These are phyloP conservation scores for Pygocentrus nattereri DNA, from an alignment of 2,797 vertebrate species.

Conservation along the genomic window DNA sequence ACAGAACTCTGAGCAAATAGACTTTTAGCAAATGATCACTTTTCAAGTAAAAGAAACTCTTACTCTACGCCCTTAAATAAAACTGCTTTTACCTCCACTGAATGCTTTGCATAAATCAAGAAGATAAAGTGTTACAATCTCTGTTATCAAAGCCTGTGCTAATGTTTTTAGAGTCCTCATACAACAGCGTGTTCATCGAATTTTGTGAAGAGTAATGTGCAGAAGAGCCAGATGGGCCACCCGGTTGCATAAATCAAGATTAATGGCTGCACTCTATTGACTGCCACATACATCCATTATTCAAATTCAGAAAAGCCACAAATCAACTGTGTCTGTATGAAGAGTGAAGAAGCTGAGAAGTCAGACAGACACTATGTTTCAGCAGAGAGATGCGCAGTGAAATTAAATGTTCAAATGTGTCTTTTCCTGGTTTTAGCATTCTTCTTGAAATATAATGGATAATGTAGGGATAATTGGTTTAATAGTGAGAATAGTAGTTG, in stretches of 20 bases:
- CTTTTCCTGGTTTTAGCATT: too few species aligned
- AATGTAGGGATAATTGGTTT: too few species aligned
- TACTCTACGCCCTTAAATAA: slow-evolving; percentile 47
- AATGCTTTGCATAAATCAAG: slow-evolving; percentile 52
- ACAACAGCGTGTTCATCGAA: slow-evolving; percentile 57
- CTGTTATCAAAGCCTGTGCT: slow-evolving; percentile 37
- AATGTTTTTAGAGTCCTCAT: slow-evolving; percentile 48
- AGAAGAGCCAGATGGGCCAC: slow-evolving; percentile 53
- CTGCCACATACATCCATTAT: slow-evolving; percentile 61
- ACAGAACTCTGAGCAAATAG: too few species aligned
- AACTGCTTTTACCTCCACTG: slow-evolving; percentile 29
- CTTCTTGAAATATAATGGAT: too few species aligned
- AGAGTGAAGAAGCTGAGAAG: slow-evolving; percentile 18
- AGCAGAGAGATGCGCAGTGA: slow-evolving; percentile 14
- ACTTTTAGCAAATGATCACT: too few species aligned
- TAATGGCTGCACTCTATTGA: slow-evolving; percentile 61
- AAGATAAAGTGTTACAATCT: slow-evolving; percentile 41
- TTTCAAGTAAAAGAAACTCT: neutral
- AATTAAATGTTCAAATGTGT: slow-evolving; percentile 38
- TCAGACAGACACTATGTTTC: slow-evolving; percentile 1
- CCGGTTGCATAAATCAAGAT: slow-evolving; percentile 66
- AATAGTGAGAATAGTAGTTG: too few species aligned
- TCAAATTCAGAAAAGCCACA: slow-evolving; percentile 58
- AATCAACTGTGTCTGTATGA: slow-evolving; percentile 57
- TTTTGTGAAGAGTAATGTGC: slow-evolving; percentile 57